Evolutionary conservation across 92 coral and sea anemone genomes (phyloP).

Genomic region (Scolanthus callimorphus): DNA sequence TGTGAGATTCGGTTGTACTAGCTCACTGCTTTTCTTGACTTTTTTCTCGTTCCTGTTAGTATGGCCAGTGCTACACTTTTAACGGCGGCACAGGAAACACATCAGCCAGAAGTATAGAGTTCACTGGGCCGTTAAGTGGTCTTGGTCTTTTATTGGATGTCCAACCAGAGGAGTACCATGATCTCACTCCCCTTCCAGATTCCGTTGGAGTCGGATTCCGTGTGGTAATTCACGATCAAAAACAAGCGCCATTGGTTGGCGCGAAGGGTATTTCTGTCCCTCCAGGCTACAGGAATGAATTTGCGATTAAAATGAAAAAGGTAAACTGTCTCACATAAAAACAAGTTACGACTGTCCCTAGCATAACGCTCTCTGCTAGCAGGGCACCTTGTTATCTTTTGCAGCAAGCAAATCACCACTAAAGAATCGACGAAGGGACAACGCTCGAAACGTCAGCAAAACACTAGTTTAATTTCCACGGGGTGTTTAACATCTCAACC

Average conservation of each 20-base stretch:
- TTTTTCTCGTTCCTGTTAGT: too few species aligned
- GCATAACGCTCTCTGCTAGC: not conserved
- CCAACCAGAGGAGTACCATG: not conserved
- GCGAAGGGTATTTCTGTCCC: not conserved
- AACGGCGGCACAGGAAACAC: not conserved
- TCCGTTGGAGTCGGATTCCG: not conserved
- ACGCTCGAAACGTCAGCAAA: too few species aligned
- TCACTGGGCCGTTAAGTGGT: not conserved
- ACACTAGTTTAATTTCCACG: too few species aligned
- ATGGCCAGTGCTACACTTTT: not conserved
- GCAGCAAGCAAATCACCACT: not conserved
- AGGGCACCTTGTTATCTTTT: not conserved
- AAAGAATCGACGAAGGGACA: too few species aligned
- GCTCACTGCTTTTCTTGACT: too few species aligned
- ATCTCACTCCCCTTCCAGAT: not conserved
- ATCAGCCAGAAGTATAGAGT: not conserved
- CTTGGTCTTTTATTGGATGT: not conserved
- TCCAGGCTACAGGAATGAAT: not conserved
- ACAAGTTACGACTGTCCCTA: not conserved
- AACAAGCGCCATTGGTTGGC: not conserved
- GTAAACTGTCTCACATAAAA: not conserved
- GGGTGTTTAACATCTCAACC: too few species aligned
- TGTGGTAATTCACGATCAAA: not conserved
- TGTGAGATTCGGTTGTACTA: too few species aligned
- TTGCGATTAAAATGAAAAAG: not conserved